Conservation (phyloP, 2,888 invertebrate species). For the Geotrupes spiniger region DNA sequence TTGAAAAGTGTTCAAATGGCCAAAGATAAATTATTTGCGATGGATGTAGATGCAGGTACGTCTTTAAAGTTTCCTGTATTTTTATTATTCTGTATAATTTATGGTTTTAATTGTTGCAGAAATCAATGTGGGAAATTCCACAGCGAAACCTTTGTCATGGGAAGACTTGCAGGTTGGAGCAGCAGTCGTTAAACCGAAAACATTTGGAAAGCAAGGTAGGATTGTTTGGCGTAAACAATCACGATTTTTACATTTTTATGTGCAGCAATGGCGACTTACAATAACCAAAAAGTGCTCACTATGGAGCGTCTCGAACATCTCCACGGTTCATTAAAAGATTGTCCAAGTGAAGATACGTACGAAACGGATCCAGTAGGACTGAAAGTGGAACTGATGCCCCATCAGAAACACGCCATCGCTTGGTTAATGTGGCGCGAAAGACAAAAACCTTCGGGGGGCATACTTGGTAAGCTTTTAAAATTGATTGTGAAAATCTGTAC, state of each 20-base stretch:
- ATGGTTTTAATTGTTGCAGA: background rate
- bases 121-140: background rate
- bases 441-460: conserved; percentile 83
- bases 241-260: conserved; percentile 22
- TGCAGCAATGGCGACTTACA: conserved; percentile 68
- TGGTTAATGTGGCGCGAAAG: conserved; percentile 90
- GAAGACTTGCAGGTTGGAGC: conserved; percentile 56
- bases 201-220: conserved; percentile 54
- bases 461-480: conserved; percentile 68
- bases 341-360: conserved; percentile 61
- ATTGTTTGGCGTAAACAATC: background rate
- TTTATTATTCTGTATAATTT: background rate
- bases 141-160: conserved; percentile 45
- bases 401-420: conserved; percentile 81
- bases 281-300: conserved; percentile 66
- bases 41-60: conserved; percentile 49
- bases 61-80: conserved; percentile 25
- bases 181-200: conserved; percentile 55
- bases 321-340: conserved; percentile 66
- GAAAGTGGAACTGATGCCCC: conserved; percentile 68
- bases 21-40: conserved; percentile 52
- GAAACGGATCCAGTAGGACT: conserved; percentile 64
- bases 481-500: background rate
- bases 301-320: conserved; percentile 69
- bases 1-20: conserved; percentile 52